A percentile compares a stretch with the other conserved stretches of the same genome.
These are phyloP conservation scores for Tetramorium bicarinatum DNA, from an alignment of 2,888 invertebrate species.

Conservation along the genomic window DNA sequence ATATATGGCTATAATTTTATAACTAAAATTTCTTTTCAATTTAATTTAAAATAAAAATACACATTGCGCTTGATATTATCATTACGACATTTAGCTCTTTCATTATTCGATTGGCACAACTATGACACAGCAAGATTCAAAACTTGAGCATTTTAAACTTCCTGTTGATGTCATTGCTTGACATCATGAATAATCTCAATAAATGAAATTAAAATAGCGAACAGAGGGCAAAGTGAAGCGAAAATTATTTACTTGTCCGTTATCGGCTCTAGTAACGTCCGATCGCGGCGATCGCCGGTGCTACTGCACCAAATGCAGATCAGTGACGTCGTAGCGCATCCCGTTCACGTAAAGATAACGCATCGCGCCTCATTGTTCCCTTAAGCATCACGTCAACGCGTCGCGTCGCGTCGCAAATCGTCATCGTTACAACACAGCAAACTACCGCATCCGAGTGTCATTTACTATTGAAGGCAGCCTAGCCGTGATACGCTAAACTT, in stretches of 20 bases:
- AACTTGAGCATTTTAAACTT: neutral
- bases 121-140: neutral
- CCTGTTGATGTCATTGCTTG: neutral
- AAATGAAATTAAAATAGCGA: neutral
- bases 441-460: constrained; percentile 79
- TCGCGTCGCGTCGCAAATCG: constrained; percentile 72
- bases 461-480: constrained; percentile 78
- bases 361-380: constrained; percentile 76
- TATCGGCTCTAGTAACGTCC: neutral
- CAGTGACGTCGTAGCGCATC: constrained; percentile 50
- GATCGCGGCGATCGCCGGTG: constrained; percentile 23
- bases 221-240: neutral
- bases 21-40: constrained; percentile 3
- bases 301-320: constrained; percentile 32
- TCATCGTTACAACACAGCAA: constrained; percentile 74
- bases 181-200: neutral
- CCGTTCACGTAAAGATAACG: constrained; percentile 65
- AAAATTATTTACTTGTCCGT: neutral
- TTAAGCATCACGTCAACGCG: constrained; percentile 72
- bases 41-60: constrained; percentile 5
- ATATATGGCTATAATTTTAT: neutral
- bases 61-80: constrained; percentile 1
- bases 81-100: neutral
- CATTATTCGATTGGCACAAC: neutral
- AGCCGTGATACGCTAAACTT: constrained; percentile 73